Conservation (phyloP, 2,797 vertebrate species). For the Argyrosomus regius region DNA sequence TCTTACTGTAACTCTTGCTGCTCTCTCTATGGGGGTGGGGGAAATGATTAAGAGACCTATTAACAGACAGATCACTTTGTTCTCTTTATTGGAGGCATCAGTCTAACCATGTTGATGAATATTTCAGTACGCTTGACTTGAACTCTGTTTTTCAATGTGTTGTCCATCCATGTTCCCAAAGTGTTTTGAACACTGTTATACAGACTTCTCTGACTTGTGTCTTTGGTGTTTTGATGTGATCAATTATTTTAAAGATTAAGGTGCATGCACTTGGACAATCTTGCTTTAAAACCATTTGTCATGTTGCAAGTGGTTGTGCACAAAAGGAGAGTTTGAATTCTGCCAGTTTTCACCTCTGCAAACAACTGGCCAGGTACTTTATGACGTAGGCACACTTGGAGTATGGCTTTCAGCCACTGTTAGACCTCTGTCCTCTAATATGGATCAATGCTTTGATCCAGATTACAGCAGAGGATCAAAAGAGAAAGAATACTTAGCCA, state of each 20-base stretch:
- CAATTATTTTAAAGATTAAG: neutral
- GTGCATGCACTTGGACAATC: neutral
- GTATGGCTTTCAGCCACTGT: neutral
- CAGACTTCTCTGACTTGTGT: neutral
- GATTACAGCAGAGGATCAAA: no score
- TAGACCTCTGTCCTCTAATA: neutral
- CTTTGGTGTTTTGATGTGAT: neutral
- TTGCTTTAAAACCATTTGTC: neutral
- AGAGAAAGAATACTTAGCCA: no score
- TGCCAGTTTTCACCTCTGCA: neutral
- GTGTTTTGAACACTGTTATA: neutral
- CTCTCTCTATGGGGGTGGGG: no score
- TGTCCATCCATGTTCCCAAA: neutral
- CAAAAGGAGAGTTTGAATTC: neutral
- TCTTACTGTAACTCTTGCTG: constrained; percentile 21
- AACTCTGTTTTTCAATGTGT: neutral
- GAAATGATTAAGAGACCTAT: neutral
- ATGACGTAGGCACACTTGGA: neutral
- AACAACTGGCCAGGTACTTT: neutral
- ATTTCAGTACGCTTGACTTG: neutral
- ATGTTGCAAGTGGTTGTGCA: neutral
- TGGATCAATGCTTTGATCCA: neutral
- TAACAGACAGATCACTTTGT: neutral
- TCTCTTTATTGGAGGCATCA: neutral
- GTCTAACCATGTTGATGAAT: neutral